A percentile compares a stretch with the other conserved stretches of the same genome.
These are phyloP conservation scores for Poecilia picta DNA, from an alignment of 2,797 vertebrate species.

Conservation along the genomic window DNA sequence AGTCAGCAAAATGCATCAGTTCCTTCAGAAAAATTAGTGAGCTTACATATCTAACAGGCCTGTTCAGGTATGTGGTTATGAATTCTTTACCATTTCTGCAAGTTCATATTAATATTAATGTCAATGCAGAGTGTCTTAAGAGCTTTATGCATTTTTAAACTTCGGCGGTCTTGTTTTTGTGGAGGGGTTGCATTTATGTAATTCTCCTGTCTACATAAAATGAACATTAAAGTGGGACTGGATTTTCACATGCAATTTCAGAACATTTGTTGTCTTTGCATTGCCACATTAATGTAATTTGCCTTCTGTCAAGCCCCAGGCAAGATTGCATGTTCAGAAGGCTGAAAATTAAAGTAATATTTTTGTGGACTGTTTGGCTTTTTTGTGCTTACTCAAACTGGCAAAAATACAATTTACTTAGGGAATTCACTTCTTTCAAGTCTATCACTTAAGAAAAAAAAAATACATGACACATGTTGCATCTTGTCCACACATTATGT, in stretches of 20 bases:
- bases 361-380: background rate
- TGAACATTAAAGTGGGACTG: conserved; percentile 22
- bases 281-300: conserved; percentile 26
- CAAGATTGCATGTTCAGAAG: conserved; percentile 37
- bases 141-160: conserved; percentile 79
- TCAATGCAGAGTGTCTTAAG: conserved; percentile 59
- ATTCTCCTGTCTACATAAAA: conserved; percentile 45
- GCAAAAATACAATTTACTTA: conserved; percentile 29
- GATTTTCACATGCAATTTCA: conserved; percentile 33
- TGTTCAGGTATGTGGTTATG: conserved; percentile 53
- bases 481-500: conserved; percentile 20
- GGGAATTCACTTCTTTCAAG: background rate
- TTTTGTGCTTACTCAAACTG: background rate
- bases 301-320: conserved; percentile 39
- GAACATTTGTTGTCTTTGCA: conserved; percentile 36
- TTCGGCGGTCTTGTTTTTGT: conserved; percentile 39
- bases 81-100: conserved; percentile 54
- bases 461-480: background rate
- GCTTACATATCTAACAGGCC: conserved; percentile 30
- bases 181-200: conserved; percentile 23
- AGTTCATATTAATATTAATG: conserved; percentile 77
- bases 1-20: conserved; percentile 23
- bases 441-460: conserved; percentile 9
- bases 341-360: conserved; percentile 8
- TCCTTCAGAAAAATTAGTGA: conserved; percentile 31